These are phyloP conservation scores for Leptoteleia sp. DNA, from an alignment of 1,140 invertebrate genomes.

Conservation along the genomic window DNA sequence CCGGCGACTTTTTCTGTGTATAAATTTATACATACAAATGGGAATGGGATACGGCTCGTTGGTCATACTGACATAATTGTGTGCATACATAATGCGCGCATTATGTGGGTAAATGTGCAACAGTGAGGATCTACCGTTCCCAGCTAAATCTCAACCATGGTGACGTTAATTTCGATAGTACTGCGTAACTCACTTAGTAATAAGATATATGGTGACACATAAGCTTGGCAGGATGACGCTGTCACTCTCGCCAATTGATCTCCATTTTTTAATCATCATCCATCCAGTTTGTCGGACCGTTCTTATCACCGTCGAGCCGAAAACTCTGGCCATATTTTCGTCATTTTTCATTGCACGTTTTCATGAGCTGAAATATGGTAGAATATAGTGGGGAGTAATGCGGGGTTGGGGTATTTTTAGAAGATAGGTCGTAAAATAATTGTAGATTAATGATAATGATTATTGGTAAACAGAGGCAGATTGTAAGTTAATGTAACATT, in stretches of 20 bases:
- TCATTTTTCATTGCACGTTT: no score
- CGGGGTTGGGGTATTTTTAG: no score
- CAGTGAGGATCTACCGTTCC: conserved; percentile 45
- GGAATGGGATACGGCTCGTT: conserved; percentile 15
- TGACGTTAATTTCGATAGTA: conserved; percentile 64
- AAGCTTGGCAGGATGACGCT: conserved; percentile 31
- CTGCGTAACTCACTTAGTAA: conserved; percentile 57
- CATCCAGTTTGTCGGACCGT: conserved; percentile 1
- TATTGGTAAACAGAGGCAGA: no score
- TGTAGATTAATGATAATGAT: no score
- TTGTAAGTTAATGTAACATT: no score
- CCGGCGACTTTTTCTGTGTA: neutral
- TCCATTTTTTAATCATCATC: conserved; percentile 20
- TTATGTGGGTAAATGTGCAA: conserved; percentile 43
- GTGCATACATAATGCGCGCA: conserved; percentile 55
- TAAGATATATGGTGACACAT: conserved; percentile 54
- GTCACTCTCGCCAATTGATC: conserved; percentile 17
- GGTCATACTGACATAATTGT: conserved; percentile 47
- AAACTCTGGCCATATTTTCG: neutral
- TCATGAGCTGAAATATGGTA: no score
- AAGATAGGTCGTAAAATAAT: no score
- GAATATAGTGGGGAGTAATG: no score
- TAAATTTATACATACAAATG: conserved; percentile 22
- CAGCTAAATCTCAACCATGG: conserved; percentile 52
- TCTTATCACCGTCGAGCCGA: neutral